Percentiles rank a stretch among this genome's conserved stretches.
Conservation (phyloP, 1,140 invertebrate species). For the Aphis craccivora region DNA sequence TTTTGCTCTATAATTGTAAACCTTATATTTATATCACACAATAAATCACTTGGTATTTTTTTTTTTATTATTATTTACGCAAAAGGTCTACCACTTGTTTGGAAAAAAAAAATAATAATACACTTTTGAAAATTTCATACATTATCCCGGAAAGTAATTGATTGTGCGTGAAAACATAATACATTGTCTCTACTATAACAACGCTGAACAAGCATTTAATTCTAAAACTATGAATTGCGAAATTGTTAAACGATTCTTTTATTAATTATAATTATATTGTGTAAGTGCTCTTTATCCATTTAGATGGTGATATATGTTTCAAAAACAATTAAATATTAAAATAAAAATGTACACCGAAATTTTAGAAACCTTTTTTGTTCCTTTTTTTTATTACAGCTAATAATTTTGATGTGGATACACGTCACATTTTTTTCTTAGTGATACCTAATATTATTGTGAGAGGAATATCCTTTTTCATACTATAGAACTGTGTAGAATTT, state of each 20-base stretch:
- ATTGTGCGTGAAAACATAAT: background rate
- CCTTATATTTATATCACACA: background rate
- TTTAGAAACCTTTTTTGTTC: no score
- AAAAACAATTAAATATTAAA: no score
- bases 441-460: background rate
- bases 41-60: constrained; percentile 4
- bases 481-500: background rate
- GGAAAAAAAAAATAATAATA: background rate
- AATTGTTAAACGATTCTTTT: background rate
- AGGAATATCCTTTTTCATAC: background rate
- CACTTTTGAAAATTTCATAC: background rate
- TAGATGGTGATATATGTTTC: background rate
- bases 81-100: constrained; percentile 14
- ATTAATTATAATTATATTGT: background rate
- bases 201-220: background rate
- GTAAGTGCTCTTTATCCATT: background rate
- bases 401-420: background rate
- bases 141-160: background rate
- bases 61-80: background rate
- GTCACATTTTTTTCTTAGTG: background rate
- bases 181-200: background rate
- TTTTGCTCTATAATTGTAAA: background rate
- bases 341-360: no score
- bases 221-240: background rate
- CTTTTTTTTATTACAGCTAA: no score